A percentile compares a stretch with the other conserved stretches of the same genome.
These are phyloP conservation scores for Ibycter americanus DNA, from an alignment of 2,797 vertebrate genomes.

Conservation along the genomic window DNA sequence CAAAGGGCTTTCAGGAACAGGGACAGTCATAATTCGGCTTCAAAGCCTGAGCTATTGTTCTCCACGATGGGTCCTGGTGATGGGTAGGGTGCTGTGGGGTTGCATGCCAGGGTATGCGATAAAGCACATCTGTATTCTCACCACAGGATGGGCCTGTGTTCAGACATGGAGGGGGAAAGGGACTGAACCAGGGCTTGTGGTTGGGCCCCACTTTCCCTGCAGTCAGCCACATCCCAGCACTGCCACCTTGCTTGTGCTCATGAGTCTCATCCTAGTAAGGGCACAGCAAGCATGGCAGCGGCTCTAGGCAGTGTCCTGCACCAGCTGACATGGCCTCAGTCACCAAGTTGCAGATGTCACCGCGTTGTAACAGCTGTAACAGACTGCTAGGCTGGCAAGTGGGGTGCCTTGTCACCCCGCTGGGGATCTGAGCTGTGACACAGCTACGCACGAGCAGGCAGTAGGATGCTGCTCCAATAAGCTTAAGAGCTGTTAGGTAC, in stretches of 20 bases:
- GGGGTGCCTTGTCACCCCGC: accelerated
- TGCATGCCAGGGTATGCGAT: accelerated
- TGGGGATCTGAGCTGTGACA: background rate
- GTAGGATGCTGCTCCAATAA: background rate
- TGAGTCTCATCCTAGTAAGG: accelerated
- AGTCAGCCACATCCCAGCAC: background rate
- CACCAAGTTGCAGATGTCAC: accelerated
- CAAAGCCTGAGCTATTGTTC: background rate
- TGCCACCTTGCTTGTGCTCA: background rate
- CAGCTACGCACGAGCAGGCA: accelerated
- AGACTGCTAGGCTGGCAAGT: accelerated
- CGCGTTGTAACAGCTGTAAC: background rate
- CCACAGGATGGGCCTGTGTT: background rate
- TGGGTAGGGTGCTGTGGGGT: background rate
- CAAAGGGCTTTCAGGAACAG: background rate
- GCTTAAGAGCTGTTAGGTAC: background rate
- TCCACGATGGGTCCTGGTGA: accelerated
- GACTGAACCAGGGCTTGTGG: background rate
- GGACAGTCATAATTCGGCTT: background rate
- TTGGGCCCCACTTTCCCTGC: background rate
- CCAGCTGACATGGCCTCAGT: background rate
- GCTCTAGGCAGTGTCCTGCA: background rate
- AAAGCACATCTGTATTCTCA: accelerated
- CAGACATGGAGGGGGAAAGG: background rate
- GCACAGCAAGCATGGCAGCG: background rate